Evolutionary conservation across 2,113 vertebrate species (phyloP).

Genomic region (Mobula birostris): DNA sequence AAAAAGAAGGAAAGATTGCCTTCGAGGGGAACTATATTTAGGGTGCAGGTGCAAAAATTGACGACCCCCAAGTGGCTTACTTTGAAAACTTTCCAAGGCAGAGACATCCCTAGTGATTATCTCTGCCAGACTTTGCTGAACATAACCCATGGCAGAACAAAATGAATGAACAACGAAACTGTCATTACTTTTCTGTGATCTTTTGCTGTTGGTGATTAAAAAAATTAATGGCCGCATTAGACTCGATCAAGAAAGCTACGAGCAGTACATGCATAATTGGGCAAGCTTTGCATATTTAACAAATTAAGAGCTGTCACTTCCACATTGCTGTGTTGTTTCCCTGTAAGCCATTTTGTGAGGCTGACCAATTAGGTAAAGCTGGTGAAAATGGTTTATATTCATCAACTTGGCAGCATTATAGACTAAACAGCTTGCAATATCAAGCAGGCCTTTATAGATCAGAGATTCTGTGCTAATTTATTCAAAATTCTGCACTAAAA

Average conservation of each 20-base stretch:
- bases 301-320: not conserved
- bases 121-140: not conserved
- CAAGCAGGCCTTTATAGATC: not conserved
- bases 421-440: not conserved
- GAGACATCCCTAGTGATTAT: not conserved
- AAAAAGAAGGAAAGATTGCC: not conserved
- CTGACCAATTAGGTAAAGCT: constrained; percentile 19
- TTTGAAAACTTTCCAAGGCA: not conserved
- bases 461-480: not conserved
- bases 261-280: not conserved
- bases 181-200: not conserved
- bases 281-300: constrained; percentile 27
- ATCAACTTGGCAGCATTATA: constrained; percentile 11
- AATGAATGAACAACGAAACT: not conserved
- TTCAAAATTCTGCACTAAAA: not conserved
- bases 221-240: constrained; percentile 6
- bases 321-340: not conserved
- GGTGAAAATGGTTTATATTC: constrained; percentile 32
- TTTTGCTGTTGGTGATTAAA: not conserved
- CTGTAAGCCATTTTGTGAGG: constrained; percentile 24
- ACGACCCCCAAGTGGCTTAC: not conserved
- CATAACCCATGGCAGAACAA: too few species aligned
- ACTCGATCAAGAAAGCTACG: constrained; percentile 2
- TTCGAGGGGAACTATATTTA: constrained; percentile 13
- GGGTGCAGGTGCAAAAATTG: not conserved